Evolutionary conservation across 2,113 vertebrate species (phyloP).

Genomic region (Grammomys surdaster): DNA sequence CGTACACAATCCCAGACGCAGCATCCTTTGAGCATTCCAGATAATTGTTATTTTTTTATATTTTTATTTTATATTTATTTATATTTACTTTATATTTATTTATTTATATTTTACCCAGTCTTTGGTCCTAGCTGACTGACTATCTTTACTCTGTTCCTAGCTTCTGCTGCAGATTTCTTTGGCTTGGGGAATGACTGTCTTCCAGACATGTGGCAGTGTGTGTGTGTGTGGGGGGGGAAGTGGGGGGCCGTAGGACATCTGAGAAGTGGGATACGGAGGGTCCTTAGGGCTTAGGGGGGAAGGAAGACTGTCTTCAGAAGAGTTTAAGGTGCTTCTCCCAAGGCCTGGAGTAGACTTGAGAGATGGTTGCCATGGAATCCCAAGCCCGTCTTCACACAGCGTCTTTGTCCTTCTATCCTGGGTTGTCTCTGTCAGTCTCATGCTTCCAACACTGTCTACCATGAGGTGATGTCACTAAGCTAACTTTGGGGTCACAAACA

Average conservation of each 20-base stretch:
- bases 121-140: neutral
- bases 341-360: neutral
- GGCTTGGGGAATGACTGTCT: neutral
- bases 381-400: neutral
- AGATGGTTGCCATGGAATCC: neutral
- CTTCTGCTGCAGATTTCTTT: neutral
- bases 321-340: no score
- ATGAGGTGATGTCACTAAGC: neutral
- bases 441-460: neutral
- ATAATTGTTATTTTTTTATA: neutral
- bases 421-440: no score
- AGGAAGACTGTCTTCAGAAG: neutral
- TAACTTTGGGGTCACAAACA: neutral
- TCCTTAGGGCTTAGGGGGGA: neutral
- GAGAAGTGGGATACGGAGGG: neutral
- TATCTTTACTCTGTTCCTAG: neutral
- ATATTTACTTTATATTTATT: no score
- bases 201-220: neutral
- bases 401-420: neutral
- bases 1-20: no score
- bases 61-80: neutral
- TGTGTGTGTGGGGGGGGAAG: neutral
- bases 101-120: neutral
- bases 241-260: neutral
- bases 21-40: neutral